Evolutionary conservation across 2,888 invertebrate genomes (phyloP).

Genomic region (Branchellion lobata): DNA sequence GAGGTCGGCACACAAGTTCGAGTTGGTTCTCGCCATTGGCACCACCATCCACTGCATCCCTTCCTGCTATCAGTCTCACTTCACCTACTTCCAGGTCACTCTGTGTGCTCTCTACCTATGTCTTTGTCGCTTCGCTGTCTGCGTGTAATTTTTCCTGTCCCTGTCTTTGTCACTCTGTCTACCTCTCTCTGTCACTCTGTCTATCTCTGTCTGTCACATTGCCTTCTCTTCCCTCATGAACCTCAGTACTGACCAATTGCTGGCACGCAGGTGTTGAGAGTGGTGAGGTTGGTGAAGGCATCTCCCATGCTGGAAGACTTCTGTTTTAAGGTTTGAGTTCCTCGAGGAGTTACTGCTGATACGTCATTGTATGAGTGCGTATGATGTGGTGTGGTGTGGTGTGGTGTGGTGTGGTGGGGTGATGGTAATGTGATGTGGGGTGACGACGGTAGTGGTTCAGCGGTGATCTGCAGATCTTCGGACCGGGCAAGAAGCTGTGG

Average conservation of each 20-base stretch:
- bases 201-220: not conserved
- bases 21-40: slow-evolving; percentile 85
- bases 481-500: slow-evolving; percentile 90
- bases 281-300: slow-evolving; percentile 93
- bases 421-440: too few species aligned
- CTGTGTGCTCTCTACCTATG: not conserved
- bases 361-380: too few species aligned
- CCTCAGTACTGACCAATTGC: too few species aligned
- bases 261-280: slow-evolving; percentile 89
- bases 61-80: slow-evolving; percentile 78
- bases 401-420: too few species aligned
- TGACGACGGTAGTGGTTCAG: too few species aligned
- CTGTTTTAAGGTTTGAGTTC: slow-evolving; percentile 66
- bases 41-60: slow-evolving; percentile 91
- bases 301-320: slow-evolving; percentile 98
- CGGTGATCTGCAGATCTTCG: slow-evolving; percentile 68
- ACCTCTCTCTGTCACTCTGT: not conserved
- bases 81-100: slow-evolving; percentile 92
- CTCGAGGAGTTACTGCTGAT: too few species aligned
- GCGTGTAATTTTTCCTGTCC: too few species aligned
- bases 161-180: too few species aligned
- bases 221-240: too few species aligned
- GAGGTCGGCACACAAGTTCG: slow-evolving; percentile 96
- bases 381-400: too few species aligned
- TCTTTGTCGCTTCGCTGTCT: too few species aligned